Base-by-base conservation (phyloP, 2,113 vertebrate genomes). In the Uria aalge region DNA sequence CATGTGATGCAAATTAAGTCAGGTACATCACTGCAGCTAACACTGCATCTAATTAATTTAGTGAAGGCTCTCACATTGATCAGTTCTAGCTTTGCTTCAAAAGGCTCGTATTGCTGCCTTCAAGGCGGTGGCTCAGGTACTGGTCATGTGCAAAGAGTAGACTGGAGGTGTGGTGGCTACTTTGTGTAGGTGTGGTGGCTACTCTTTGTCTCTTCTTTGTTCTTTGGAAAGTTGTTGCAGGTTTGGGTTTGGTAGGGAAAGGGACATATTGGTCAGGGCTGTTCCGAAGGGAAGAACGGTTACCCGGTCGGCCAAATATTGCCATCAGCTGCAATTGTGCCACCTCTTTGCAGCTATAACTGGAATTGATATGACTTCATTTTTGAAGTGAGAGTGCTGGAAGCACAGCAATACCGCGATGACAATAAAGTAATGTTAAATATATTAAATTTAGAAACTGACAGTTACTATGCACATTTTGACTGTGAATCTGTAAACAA, bases 1-100 rank as follows among this genome's bases (percentile, higher is more conserved):
- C 69, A 69, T 56, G 47, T 43, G 66, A 95, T 94, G 81, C 76
- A 94, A 90, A 96, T 96, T 91, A 85, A 89, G 86, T 89, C 76
- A 91, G 94, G 77, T 94, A 59, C 38, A n/a, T 89, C 63, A 22
- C 4, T 5, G 59, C 43, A 78, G 56, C 83, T 94, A 81, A 41
- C 85, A 36, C 56, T 69, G 60, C 9, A 0, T n/a, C 26, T 64
- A 48, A 38, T 85, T 94, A 47, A 55, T 85, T 92, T 81, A 75
- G 63, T 20, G 52, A 75, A 81, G 40, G 34, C 60, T 78, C 80
- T 81, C 0, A 0, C 30, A 7, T 36, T 11, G 47, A 81, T 59
- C 69, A 29, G 29, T 30, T 87, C 81, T 67, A 56, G 75, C 57
- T 94, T 86, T 60, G 66, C 41, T 63, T 94, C 53, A n/a, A 40